These are phyloP conservation scores for Microtus richardsoni DNA, from an alignment of 2,113 vertebrate species.

Conservation along the genomic window DNA sequence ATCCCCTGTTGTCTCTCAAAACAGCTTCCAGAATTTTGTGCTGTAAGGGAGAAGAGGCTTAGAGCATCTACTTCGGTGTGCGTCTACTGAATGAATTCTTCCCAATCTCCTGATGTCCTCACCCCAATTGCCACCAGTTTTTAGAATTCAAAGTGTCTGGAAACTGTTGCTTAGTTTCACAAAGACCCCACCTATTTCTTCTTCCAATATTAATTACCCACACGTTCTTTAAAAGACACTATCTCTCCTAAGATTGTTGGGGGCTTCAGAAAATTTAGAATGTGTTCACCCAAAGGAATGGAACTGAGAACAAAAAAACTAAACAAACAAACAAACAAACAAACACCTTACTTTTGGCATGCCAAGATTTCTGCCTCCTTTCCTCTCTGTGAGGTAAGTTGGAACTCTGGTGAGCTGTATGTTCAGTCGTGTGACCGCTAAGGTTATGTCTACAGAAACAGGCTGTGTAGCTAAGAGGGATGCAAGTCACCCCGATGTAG, in stretches of 20 bases:
- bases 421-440: neutral
- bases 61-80: neutral
- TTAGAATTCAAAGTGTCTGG: neutral
- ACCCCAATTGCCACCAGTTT: neutral
- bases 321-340: neutral
- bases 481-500: rapidly evolving
- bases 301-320: neutral
- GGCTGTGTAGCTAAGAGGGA: neutral
- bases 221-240: neutral
- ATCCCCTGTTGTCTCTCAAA: neutral
- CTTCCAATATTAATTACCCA: neutral
- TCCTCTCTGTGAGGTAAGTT: neutral
- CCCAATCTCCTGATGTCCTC: neutral
- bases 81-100: constrained; percentile 24
- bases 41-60: neutral
- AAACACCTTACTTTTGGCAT: neutral
- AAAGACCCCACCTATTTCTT: neutral
- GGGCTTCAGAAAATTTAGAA: neutral
- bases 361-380: neutral
- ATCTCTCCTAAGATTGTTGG: neutral
- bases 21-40: constrained; percentile 5
- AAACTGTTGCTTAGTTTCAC: neutral
- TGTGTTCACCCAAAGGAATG: neutral
- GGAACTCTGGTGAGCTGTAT: neutral
- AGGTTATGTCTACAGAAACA: neutral